These are phyloP conservation scores for Protobothrops flavoviridis DNA, from an alignment of 2,113 vertebrate genomes.

Conservation along the genomic window DNA sequence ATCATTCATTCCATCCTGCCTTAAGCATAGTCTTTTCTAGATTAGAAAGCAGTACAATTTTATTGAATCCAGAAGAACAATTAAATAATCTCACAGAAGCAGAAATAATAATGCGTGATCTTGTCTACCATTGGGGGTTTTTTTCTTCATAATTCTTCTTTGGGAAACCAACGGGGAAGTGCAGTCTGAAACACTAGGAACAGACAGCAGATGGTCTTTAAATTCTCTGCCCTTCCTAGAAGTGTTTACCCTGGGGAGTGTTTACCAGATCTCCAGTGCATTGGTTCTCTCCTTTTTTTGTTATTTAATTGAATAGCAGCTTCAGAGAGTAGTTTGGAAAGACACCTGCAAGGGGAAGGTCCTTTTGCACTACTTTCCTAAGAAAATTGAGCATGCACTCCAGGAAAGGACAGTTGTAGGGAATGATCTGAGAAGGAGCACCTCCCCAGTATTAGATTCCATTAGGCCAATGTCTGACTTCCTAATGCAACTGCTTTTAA, in stretches of 20 bases:
- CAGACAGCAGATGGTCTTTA: not conserved
- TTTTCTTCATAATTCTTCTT: not conserved
- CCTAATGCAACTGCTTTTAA: not conserved
- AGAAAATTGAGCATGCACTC: not conserved
- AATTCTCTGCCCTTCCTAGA: not conserved
- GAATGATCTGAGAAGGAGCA: not conserved
- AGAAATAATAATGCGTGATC: not conserved
- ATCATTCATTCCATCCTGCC: not conserved
- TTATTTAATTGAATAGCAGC: not conserved
- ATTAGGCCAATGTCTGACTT: not conserved
- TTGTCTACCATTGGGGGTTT: not conserved
- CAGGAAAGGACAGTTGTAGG: not conserved
- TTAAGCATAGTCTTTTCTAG: not conserved
- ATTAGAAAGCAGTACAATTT: not conserved
- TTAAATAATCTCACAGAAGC: not conserved
- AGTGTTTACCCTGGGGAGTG: not conserved
- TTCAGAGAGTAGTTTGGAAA: not conserved
- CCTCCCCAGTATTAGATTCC: not conserved
- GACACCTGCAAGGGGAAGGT: not conserved
- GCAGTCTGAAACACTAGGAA: not conserved
- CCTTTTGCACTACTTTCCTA: not conserved
- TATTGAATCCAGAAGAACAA: not conserved
- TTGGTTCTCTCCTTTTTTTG: not conserved
- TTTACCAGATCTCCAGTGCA: not conserved
- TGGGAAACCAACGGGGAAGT: not conserved